Evolutionary conservation across 2,113 vertebrate genomes (phyloP), one percentile per base, ranked within the genome.

Genomic region (Numida meleagris): DNA sequence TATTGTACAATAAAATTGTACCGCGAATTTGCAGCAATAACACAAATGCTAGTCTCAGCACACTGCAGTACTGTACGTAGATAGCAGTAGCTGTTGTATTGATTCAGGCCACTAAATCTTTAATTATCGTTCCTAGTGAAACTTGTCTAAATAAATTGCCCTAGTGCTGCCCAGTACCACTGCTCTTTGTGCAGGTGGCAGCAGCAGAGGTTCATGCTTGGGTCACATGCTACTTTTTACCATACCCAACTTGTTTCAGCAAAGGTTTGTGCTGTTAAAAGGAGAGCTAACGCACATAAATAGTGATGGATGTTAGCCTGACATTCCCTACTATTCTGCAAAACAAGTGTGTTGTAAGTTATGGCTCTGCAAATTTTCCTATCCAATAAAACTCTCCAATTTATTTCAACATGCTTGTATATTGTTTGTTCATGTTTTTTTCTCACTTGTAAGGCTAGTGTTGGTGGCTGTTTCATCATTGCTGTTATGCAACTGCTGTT

Each of bases 51-150:
- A 5, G 59, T 77, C 82, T 95, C 34, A 15, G 87, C 91, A 93
- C 86, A 63, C 82, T 61, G 87, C 63, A n/a, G 55, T 15, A 24
- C 72, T 81, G 55, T 74, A 51, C 20, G 5, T 0, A 77, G 85
- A 38, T 13, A 80, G 31, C 6, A 10, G 72, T 86, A 62, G 90
- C 73, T 75, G 68, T 62, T 77, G 36, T 87, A 92, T 94, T 14
- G 93, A 94, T 94, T 83, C 23, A 1, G 38, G 36, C 78, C 75
- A 62, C 89, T 94, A 92, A 94, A 92, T 89, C 86, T 94, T 95
- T 91, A 89, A 95, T 97, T 95, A 89, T 91, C 46, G 89, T 89
- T 94, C 76, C 80, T 88, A 94, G 82, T 88, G 95, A 89, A 94
- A 93, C 72, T 83, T 89, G 59, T 88, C 82, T 88, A 87, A 92